Evolutionary conservation across 2,113 vertebrate species (phyloP).

Genomic region (Drymodes brunneopygia): DNA sequence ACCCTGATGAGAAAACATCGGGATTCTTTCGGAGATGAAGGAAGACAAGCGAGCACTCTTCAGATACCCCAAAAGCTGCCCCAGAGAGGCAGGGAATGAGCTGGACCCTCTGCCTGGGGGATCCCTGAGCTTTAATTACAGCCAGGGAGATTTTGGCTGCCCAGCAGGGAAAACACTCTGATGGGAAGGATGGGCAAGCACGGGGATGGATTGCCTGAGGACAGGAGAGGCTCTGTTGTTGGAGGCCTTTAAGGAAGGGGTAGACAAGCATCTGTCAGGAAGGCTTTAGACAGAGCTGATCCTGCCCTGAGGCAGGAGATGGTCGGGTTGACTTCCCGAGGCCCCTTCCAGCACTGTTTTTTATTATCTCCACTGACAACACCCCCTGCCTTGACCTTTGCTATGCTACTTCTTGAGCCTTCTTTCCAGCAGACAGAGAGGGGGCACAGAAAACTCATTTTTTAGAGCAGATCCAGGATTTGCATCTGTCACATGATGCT

Average conservation of each 20-base stretch:
- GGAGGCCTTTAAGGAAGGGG: neutral
- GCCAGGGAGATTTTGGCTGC: neutral
- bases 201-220: neutral
- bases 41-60: neutral
- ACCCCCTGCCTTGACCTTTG: neutral
- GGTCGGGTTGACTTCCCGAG: neutral
- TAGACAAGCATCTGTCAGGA: slow-evolving; percentile 19
- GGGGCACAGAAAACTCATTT: neutral
- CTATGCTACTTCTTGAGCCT: neutral
- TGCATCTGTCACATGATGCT: neutral
- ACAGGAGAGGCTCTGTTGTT: neutral
- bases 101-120: neutral
- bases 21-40: neutral
- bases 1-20: neutral
- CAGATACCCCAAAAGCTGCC: neutral
- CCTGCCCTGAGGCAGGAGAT: slow-evolving; percentile 21
- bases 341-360: neutral
- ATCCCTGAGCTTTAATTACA: neutral
- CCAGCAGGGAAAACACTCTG: neutral
- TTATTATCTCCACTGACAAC: slow-evolving; percentile 16
- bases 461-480: neutral
- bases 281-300: slow-evolving; percentile 30
- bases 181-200: neutral
- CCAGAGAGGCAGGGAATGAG: neutral
- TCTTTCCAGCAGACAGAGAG: neutral